Evolutionary conservation across 2,797 vertebrate species (phyloP), one percentile per base, ranked within the genome.

Genomic region (Sebastes kiyomatsui): DNA sequence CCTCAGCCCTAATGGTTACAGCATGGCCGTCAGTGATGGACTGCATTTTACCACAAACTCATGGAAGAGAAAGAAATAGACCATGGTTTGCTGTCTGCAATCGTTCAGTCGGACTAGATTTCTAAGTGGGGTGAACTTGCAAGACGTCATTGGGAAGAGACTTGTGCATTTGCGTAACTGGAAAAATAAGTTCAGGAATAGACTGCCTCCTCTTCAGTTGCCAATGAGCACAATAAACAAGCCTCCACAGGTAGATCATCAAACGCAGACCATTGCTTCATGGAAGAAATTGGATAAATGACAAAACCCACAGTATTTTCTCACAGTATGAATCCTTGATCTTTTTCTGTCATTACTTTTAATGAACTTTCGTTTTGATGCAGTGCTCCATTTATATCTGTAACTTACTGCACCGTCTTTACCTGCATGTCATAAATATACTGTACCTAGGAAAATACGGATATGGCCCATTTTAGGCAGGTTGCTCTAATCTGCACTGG

Each of bases 1-100:
- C 79, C 74, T n/a, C 75, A 74, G 82, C 65, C 65, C 83, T 92
- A 88, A 93, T 90, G 82, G 87, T 83, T 77, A 12, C 55, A 80
- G 54, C 71, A 3, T 74, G 80, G 67, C 64, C 27, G 38, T 82
- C 81, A 78, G 67, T 72, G 65, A 74, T 72, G 35, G 79, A 64
- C 74, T 74, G 18, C 64, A 38, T 83, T 83, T 86, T 30, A 85
- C 84, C 81, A 76, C 89, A 90, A 73, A 85, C 55, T 79, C 69
- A 46, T 89, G 85, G 78, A 70, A 87, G 16, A 75, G 55, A 79
- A 79, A 85, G 77, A 83, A 85, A 81, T 74, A 76, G 30, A 81
- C 25, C 27, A 28, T 61, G 30, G 6, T 72, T 83, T 59, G 22
- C 42, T 73, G 35, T 55, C 20, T 77, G 56, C 13, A 55, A 6